Percentiles rank a stretch among this genome's conserved stretches.
phyloP scores from a whole-genome alignment of 35 echinoderm and acorn worm species.

The Hemicentrotus pulcherrimus region DNA sequence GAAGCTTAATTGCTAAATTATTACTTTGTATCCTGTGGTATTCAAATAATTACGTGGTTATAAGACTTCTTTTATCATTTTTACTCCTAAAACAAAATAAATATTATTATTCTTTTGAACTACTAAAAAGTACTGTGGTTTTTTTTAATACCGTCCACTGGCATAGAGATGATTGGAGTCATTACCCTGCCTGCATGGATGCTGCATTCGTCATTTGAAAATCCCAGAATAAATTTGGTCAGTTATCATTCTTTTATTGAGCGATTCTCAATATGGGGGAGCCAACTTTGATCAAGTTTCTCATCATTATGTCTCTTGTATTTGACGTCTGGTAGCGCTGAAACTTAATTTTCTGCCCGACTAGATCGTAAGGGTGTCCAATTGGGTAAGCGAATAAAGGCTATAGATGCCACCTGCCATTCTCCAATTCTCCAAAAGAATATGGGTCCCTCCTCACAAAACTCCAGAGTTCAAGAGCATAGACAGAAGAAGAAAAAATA shows the following conservation, averaged over 20 bases:
- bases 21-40: no score
- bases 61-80: no score
- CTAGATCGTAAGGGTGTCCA: conserved; percentile 1
- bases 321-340: not conserved
- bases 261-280: not conserved
- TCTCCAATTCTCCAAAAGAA: not conserved
- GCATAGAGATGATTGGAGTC: not conserved
- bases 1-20: no score
- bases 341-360: conserved; percentile 12
- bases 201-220: not conserved
- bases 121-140: no score
- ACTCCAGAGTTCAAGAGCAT: not conserved
- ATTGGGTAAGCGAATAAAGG: not conserved
- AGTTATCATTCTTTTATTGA: not conserved
- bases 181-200: not conserved
- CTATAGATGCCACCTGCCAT: not conserved
- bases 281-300: conserved; percentile 3
- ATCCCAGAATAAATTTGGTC: not conserved
- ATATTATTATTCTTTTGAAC: no score
- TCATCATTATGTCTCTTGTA: not conserved
- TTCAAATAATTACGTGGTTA: no score
- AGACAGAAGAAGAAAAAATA: not conserved
- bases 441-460: not conserved
- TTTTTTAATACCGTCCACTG: not conserved
- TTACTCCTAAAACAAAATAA: no score